Base-by-base conservation (phyloP, 2,113 vertebrate species). In the Xenus cinereus region DNA sequence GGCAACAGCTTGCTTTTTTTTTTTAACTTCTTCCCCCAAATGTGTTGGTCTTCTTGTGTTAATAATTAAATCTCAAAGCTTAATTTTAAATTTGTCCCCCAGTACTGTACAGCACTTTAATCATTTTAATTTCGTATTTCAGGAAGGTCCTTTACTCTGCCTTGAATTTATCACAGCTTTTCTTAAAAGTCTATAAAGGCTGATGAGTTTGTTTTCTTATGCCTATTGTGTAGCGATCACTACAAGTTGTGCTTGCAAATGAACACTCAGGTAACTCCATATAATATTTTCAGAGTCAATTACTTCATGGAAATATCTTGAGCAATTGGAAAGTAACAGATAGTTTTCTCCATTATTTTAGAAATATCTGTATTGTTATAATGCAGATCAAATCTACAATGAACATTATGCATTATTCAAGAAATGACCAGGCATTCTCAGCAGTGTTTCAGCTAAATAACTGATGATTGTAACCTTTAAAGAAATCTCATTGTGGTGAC, bases 401-500 rank as follows among this genome's bases (percentile, higher is more conserved):
- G 97, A 98, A 91, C 89, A 95, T 96, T 97, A 98, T 98, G 97
- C 97, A 98, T 98, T 98, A 98, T 98, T 98, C 98, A 98, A 96
- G 88, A 96, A 98, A 98, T 98, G 97, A 97, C 98, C 97, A 96
- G 95, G 80, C 95, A 43, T 98, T 98, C 93, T 97, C 95, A 97
- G 97, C 97, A 98, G 96, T 97, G 97, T 98, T 98, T 98, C 97
- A 98, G 95, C 97, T 98, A 98, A 98, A 98, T 98, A 98, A 98
- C 98, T 98, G 98, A 98, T 98, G 98, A 98, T 98, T 98, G 98
- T 98, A 99, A 99, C 98, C 98, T 98, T 99, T 98, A 98, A 98
- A 98, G 98, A 98, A 98, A 98, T 98, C 97, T 98, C 95, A 95
- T 97, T 97, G 96, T 95, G 94, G 97, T 97, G 95, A 95, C 96